These are phyloP conservation scores for Lepisosteus oculatus DNA, from an alignment of 2,113 vertebrate genomes.

Conservation along the genomic window DNA sequence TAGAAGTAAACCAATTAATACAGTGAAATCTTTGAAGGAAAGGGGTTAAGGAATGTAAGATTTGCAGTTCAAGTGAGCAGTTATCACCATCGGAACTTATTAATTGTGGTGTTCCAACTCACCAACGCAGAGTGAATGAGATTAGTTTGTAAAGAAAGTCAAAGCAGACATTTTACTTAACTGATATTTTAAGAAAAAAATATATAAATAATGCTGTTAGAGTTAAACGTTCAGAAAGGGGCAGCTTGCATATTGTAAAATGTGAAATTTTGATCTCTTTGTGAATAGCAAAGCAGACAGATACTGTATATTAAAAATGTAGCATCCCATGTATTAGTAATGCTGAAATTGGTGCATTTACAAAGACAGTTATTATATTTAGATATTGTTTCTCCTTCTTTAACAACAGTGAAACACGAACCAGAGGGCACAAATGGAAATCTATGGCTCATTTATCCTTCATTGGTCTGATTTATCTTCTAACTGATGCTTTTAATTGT, in stretches of 20 bases:
- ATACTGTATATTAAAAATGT: not conserved
- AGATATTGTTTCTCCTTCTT: no score
- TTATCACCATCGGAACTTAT: no score
- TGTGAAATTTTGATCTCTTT: not conserved
- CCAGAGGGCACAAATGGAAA: no score
- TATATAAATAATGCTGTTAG: slow-evolving; percentile 11
- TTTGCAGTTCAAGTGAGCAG: no score
- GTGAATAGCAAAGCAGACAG: slow-evolving; percentile 4
- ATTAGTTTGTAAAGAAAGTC: not conserved
- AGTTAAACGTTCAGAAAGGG: slow-evolving; percentile 6
- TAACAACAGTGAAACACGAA: no score
- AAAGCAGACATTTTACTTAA: not conserved
- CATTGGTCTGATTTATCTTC: no score
- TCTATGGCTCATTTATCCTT: no score
- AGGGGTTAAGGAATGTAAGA: no score
- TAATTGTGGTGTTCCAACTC: no score
- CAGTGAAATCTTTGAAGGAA: no score
- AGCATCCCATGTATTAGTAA: not conserved
- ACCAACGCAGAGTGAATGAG: not conserved
- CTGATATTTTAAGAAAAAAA: not conserved
- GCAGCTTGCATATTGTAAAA: not conserved
- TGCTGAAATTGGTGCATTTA: not conserved
- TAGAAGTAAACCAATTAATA: no score
- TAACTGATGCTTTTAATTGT: no score
- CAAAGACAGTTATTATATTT: not conserved